These are phyloP conservation scores for Phenganax marumi DNA, from an alignment of 92 coral and sea anemone genomes.

Conservation along the genomic window DNA sequence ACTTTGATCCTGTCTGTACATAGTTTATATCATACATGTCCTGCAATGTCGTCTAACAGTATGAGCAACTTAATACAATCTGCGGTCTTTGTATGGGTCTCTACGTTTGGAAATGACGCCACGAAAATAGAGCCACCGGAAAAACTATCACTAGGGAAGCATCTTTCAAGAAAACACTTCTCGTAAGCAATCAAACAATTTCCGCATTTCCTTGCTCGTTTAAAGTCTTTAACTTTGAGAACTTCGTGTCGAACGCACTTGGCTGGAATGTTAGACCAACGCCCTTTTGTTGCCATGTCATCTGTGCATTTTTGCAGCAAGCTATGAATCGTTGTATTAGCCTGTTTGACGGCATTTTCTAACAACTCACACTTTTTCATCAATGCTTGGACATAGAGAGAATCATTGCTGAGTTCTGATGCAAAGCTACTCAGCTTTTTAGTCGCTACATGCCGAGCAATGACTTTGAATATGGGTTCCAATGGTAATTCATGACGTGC, in stretches of 20 bases:
- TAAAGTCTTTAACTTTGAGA: background rate
- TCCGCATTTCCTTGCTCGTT: conserved; percentile 9
- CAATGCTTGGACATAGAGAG: background rate
- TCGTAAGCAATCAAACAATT: conserved; percentile 1
- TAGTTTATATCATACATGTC: background rate
- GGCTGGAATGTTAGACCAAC: background rate
- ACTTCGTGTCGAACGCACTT: background rate
- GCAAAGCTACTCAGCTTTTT: background rate
- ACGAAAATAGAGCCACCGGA: background rate
- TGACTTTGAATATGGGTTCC: background rate
- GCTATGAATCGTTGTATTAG: background rate
- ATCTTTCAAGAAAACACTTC: background rate
- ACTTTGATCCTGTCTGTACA: background rate
- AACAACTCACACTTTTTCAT: background rate
- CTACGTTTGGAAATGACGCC: background rate
- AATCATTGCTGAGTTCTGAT: background rate
- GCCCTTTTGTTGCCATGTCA: background rate
- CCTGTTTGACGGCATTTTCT: background rate
- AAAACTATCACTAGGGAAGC: background rate
- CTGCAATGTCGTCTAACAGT: background rate
- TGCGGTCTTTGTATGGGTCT: too few relatives aligned
- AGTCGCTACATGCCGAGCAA: background rate
- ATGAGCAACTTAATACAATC: background rate
- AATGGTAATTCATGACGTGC: background rate
- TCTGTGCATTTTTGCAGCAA: background rate